These are phyloP conservation scores for Hemicordylus capensis DNA, from an alignment of 2,113 vertebrate genomes.

Conservation along the genomic window DNA sequence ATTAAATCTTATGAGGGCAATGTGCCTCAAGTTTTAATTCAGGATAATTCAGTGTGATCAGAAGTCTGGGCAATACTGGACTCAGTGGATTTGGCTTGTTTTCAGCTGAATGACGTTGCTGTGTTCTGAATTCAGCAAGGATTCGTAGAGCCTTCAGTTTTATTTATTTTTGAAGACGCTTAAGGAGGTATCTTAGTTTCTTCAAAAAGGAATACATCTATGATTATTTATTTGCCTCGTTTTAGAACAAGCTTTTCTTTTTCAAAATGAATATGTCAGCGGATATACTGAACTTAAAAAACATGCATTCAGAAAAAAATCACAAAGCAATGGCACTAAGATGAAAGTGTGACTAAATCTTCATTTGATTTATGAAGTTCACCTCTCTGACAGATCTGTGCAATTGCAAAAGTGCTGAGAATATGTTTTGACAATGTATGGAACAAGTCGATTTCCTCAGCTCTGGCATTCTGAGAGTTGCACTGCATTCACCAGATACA, in stretches of 20 bases:
- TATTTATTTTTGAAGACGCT: conserved; percentile 15
- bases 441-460: conserved; percentile 5
- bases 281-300: conserved; percentile 1
- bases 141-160: conserved; percentile 22
- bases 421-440: not conserved
- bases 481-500: not conserved
- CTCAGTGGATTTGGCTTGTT: conserved; percentile 63
- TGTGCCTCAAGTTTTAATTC: not conserved
- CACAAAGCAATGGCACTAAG: not conserved
- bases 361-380: not conserved
- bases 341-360: conserved; percentile 2
- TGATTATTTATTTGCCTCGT: not conserved
- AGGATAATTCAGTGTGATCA: not conserved
- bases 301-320: not conserved
- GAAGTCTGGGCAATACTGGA: not conserved
- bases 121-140: conserved; percentile 1
- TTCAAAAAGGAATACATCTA: not conserved
- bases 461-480: not conserved
- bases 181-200: not conserved
- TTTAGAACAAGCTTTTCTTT: not conserved
- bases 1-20: not conserved
- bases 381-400: conserved; percentile 26
- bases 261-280: not conserved
- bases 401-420: conserved; percentile 11
- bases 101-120: conserved; percentile 49